phyloP scores from a whole-genome alignment of 1,140 invertebrate species.

The Drosophila quadrilineata region DNA sequence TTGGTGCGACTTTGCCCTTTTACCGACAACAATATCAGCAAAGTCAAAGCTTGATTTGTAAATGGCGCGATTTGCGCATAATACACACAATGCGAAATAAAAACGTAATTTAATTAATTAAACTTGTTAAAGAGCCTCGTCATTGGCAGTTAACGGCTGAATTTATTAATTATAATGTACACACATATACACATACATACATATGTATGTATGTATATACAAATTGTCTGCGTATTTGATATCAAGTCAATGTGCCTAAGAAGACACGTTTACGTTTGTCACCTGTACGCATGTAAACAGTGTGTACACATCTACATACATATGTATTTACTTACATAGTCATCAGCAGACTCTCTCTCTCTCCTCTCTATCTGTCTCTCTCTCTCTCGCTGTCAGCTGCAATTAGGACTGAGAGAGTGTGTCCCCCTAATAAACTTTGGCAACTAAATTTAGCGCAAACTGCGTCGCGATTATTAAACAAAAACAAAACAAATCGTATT shows the following conservation, averaged over 20 bases:
- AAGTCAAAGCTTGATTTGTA: conserved; percentile 60
- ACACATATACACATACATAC: too few relatives aligned
- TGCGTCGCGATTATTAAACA: conserved; percentile 66
- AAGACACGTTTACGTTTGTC: conserved; percentile 3
- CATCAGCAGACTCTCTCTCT: not conserved
- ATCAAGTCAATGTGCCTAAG: not conserved
- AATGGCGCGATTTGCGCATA: conserved; percentile 45
- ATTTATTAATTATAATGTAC: too few relatives aligned
- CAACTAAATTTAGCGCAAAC: conserved; percentile 69
- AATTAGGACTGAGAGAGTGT: conserved; percentile 30
- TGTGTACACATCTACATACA: not conserved
- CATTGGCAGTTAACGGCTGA: too few relatives aligned
- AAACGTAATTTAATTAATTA: conserved; percentile 11
- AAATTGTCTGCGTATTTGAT: too few relatives aligned
- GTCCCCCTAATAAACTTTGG: conserved; percentile 57
- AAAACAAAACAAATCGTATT: conserved; percentile 46
- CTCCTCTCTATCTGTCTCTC: not conserved
- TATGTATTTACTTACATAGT: not conserved
- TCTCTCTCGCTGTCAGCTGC: not conserved
- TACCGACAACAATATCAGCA: conserved; percentile 56
- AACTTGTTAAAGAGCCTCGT: not conserved
- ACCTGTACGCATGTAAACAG: conserved; percentile 1
- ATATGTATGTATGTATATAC: too few relatives aligned
- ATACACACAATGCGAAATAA: too few relatives aligned
- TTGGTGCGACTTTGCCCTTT: conserved; percentile 37